Base-by-base conservation (phyloP, 2,113 vertebrate genomes). In the Holacanthus passer region DNA sequence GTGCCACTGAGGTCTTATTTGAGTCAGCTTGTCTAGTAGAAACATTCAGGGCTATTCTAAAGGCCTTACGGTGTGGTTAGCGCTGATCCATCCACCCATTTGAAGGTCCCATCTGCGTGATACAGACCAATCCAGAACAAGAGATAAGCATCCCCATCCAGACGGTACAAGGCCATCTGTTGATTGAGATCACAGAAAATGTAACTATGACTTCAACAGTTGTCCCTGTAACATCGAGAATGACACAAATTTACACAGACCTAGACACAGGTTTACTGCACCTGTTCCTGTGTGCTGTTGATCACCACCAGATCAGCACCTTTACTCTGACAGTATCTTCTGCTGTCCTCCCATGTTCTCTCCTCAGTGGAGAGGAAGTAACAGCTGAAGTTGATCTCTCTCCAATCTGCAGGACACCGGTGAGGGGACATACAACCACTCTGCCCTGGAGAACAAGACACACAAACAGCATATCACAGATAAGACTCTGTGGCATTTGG, bases 231-330 rank as follows among this genome's bases (percentile, higher is more conserved):
- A 17, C 16, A 79, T n/a, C 16, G 31, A 20, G 22, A 62, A 37
- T 32, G 2, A 1, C 39, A 19, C 47, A 53, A 16, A 65, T 17
- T 5, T 1, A 62, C 11, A 62, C 3, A 35, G 32, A 22, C 11
- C 16, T 7, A 52, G 1, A 35, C 19, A 32, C 50, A 32, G 19
- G 32, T 19, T 32, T 4, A 24, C 29, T 31, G 1, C n/a, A 87
- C 80, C 85, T 73, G 66, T 17, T 83, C 72, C 55, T 77, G 37
- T 58, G 63, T 24, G 19, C 48, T 68, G 66, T 39, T 37, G 35
- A 77, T 85, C 27, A 77, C 66, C 29, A 81, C 73, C 60, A 85
- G 45, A 41, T 86, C 77, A 27, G 60, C 72, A 11, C 2, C 41
- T 52, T 73, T 16, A 29, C 60, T 80, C 77, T 37, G 41, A 66